Percentiles rank a stretch among this genome's conserved stretches.
Conservation (phyloP, 2,113 vertebrate species). For the Toxostoma redivivum region DNA sequence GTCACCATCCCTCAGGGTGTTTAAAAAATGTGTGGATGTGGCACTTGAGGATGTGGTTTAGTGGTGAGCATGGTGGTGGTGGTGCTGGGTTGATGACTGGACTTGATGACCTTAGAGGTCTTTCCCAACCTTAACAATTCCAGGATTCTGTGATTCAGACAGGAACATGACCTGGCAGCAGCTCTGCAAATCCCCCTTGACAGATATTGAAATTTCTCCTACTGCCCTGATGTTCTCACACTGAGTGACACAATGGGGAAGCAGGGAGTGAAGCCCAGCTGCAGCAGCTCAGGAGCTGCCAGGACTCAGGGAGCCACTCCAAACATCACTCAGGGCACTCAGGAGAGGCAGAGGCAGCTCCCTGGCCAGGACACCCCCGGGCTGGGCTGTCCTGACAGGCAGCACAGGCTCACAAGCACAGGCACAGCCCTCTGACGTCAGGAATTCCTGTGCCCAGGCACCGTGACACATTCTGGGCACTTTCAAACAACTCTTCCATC, state of each 20-base stretch:
- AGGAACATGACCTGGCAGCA: background rate
- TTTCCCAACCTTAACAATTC: background rate
- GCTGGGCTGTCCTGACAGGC: background rate
- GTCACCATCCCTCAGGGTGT: background rate
- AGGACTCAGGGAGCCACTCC: background rate
- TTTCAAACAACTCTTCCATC: background rate
- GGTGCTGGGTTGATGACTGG: background rate
- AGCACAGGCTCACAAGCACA: background rate
- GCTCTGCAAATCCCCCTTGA: background rate
- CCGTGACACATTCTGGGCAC: background rate
- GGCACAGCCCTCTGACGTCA: background rate
- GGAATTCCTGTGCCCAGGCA: background rate
- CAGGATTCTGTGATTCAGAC: background rate
- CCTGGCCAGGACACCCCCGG: background rate
- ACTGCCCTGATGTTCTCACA: background rate
- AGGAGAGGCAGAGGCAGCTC: background rate
- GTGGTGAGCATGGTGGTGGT: background rate
- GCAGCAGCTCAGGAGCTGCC: background rate
- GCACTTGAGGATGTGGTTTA: background rate
- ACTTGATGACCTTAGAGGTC: background rate
- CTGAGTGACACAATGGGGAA: rapidly evolving
- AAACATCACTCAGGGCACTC: background rate
- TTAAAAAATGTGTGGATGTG: background rate
- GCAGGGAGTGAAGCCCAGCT: background rate
- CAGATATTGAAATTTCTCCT: background rate